A percentile compares a stretch with the other conserved stretches of the same genome.
Conservation (phyloP, 2,797 vertebrate species). For the Sebastes vulpes region DNA sequence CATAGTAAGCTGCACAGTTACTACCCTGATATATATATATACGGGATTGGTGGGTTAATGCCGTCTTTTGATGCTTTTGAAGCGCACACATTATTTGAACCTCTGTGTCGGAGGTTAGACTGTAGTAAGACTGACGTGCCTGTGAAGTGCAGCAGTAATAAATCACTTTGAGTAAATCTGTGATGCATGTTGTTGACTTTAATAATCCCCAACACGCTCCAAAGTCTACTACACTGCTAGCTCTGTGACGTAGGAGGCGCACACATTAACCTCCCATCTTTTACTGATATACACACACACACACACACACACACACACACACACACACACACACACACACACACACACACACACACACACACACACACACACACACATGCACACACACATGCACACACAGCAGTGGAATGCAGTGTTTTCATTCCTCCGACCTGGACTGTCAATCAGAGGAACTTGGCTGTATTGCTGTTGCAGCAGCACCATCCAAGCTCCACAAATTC, state of each 20-base stretch:
- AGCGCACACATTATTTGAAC: slow-evolving; percentile 1
- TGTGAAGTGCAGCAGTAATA: background rate
- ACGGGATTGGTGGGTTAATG: slow-evolving; percentile 4
- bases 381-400: background rate
- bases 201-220: slow-evolving; percentile 45
- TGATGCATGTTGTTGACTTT: slow-evolving; percentile 52
- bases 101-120: background rate
- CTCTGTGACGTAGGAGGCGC: slow-evolving; percentile 4
- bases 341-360: background rate
- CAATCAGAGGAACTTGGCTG: slow-evolving; percentile 61
- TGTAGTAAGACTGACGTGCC: background rate
- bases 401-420: slow-evolving; percentile 70
- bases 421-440: slow-evolving; percentile 56
- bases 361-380: background rate
- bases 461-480: slow-evolving; percentile 47
- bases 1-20: background rate
- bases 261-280: background rate
- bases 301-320: background rate
- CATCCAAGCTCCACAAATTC: slow-evolving; percentile 61
- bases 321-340: background rate
- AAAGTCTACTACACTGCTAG: slow-evolving; percentile 31
- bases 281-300: background rate
- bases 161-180: slow-evolving; percentile 26
- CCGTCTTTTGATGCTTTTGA: slow-evolving; percentile 32
- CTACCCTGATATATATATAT: slow-evolving; percentile 28